These are phyloP conservation scores for Xiphorhynchus elegans DNA, from an alignment of 2,113 vertebrate genomes.

Conservation along the genomic window DNA sequence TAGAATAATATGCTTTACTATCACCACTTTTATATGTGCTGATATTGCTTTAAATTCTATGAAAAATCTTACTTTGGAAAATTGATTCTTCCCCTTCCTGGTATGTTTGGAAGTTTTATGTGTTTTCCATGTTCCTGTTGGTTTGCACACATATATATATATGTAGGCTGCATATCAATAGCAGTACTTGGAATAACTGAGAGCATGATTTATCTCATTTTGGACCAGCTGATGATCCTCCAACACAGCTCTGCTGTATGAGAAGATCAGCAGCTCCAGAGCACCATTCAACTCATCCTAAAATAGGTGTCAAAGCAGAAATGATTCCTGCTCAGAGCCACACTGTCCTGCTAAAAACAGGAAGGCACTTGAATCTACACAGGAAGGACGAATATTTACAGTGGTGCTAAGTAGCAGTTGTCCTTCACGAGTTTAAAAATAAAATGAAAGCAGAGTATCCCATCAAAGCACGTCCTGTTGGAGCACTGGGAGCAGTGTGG, in stretches of 20 bases:
- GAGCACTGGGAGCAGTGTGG: neutral
- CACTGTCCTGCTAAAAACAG: conserved; percentile 3
- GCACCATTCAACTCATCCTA: neutral
- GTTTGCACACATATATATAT: neutral
- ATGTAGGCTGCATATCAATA: neutral
- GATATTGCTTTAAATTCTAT: neutral
- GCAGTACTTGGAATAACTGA: neutral
- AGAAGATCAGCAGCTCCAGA: neutral
- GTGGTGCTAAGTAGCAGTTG: conserved; percentile 35
- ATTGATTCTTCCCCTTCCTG: neutral
- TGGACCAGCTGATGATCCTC: neutral
- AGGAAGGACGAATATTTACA: conserved; percentile 24
- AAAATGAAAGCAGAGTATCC: conserved; percentile 6
- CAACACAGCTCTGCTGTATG: neutral
- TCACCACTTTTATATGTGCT: neutral
- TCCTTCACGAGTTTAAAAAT: conserved; percentile 38
- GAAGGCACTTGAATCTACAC: neutral
- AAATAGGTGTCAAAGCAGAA: conserved; percentile 5
- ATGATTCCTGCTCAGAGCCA: neutral
- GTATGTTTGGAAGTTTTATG: neutral
- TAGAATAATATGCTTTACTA: neutral
- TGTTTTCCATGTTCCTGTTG: neutral
- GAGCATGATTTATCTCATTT: neutral
- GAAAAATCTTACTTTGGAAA: neutral
- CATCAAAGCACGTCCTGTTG: neutral